Percentiles rank a stretch among this genome's conserved stretches.
Conservation (phyloP, 2,797 vertebrate genomes). For the Danio jaintianensis region DNA sequence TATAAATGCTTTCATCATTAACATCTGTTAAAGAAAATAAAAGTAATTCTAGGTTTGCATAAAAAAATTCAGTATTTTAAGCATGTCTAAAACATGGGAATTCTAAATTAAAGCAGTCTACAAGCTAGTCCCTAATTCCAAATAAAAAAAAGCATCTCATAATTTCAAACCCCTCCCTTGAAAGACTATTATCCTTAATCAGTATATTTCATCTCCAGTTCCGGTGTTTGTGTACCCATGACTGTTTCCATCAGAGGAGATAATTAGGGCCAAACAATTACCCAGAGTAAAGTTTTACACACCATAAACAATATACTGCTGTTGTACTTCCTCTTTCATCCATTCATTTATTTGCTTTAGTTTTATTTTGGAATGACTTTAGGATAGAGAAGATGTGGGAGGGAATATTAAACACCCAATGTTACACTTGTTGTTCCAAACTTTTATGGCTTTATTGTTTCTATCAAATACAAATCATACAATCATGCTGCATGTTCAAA, state of each 20-base stretch:
- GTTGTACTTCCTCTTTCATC: slow-evolving; percentile 25
- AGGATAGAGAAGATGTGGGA: neutral
- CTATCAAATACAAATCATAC: too few species aligned
- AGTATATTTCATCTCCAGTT: slow-evolving; percentile 59
- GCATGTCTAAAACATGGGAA: neutral
- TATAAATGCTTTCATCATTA: slow-evolving; percentile 10
- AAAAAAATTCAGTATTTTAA: neutral
- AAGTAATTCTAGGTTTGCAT: neutral
- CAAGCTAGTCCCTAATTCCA: slow-evolving; percentile 35
- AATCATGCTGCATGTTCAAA: too few species aligned
- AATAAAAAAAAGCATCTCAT: slow-evolving; percentile 56
- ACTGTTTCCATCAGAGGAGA: slow-evolving; percentile 51
- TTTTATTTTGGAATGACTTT: slow-evolving; percentile 14
- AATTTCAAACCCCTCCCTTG: slow-evolving; percentile 60
- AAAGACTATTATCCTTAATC: slow-evolving; percentile 70
- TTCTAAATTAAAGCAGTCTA: slow-evolving; percentile 16
- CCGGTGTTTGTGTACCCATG: slow-evolving; percentile 46
- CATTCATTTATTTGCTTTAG: slow-evolving; percentile 46
- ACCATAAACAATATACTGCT: slow-evolving; percentile 50
- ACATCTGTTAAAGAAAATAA: slow-evolving; percentile 3
- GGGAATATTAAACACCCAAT: neutral
- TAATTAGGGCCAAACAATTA: slow-evolving; percentile 51
- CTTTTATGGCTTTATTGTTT: neutral
- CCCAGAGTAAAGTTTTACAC: slow-evolving; percentile 44
- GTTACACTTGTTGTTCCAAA: neutral